phyloP scores from a whole-genome alignment of 2,797 vertebrate species.

The Darevskia mixta region DNA sequence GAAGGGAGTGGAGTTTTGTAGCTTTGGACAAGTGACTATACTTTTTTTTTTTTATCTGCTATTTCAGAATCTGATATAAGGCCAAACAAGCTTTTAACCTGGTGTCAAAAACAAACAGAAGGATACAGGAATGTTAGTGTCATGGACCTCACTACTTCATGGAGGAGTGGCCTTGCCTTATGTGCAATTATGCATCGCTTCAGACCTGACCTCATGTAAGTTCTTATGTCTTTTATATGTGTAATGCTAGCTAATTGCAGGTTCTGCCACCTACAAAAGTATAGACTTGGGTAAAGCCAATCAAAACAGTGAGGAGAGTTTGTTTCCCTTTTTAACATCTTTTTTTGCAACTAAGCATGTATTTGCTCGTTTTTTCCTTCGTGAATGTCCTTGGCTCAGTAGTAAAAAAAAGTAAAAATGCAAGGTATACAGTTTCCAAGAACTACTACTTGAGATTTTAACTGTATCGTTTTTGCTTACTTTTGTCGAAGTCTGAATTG shows the following conservation, averaged over 20 bases:
- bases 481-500: constrained; percentile 18
- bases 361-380: background rate
- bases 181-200: constrained; percentile 96
- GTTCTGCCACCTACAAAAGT: background rate
- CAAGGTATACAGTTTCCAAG: constrained; percentile 51
- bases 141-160: constrained; percentile 90
- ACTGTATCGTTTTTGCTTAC: constrained; percentile 21
- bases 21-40: background rate
- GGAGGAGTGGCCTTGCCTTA: constrained; percentile 89
- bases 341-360: background rate
- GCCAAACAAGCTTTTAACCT: constrained; percentile 91
- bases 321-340: constrained; percentile 19
- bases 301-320: background rate
- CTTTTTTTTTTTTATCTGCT: background rate
- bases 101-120: constrained; percentile 96
- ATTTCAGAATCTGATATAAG: constrained; percentile 91
- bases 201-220: constrained; percentile 93
- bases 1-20: background rate
- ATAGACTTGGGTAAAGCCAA: background rate
- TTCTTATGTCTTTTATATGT: constrained; percentile 19
- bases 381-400: background rate
- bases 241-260: background rate
- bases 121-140: constrained; percentile 88
- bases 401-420: constrained; percentile 24
- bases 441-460: constrained; percentile 46